These are phyloP conservation scores for Leptopilina myrica DNA, from an alignment of 2,888 invertebrate species.

Conservation along the genomic window DNA sequence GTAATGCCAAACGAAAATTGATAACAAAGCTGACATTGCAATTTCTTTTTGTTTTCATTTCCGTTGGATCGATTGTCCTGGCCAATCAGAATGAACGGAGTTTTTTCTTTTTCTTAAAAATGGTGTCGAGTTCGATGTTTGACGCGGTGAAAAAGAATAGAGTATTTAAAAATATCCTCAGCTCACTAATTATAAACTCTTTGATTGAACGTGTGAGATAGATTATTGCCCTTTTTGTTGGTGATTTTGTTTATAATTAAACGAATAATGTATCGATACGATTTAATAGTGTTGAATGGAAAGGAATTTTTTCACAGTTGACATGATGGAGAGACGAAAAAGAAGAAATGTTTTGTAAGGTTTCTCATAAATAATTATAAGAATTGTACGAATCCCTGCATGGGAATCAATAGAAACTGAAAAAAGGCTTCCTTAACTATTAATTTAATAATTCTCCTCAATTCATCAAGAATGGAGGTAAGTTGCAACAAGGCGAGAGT, in stretches of 20 bases:
- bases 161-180: constrained; percentile 1
- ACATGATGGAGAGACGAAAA: constrained; percentile 21
- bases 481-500: constrained; percentile 9
- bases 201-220: neutral
- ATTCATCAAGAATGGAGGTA: constrained; percentile 58
- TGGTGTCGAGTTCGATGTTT: neutral
- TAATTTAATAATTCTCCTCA: constrained; percentile 49
- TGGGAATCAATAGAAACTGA: constrained; percentile 45
- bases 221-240: no score
- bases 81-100: neutral
- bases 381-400: constrained; percentile 46
- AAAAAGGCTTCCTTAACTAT: constrained; percentile 47
- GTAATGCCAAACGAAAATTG: no score
- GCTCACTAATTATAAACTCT: constrained; percentile 9
- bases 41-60: neutral
- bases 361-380: constrained; percentile 50
- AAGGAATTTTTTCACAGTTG: neutral
- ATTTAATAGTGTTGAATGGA: neutral
- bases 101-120: neutral
- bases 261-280: neutral
- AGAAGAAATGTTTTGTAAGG: constrained; percentile 42
- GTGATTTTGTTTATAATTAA: neutral
- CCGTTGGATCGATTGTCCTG: neutral
- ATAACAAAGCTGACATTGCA: no score
- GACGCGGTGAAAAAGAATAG: neutral